phyloP scores from a whole-genome alignment of 1,140 invertebrate species.

The Vanessa atalanta region DNA sequence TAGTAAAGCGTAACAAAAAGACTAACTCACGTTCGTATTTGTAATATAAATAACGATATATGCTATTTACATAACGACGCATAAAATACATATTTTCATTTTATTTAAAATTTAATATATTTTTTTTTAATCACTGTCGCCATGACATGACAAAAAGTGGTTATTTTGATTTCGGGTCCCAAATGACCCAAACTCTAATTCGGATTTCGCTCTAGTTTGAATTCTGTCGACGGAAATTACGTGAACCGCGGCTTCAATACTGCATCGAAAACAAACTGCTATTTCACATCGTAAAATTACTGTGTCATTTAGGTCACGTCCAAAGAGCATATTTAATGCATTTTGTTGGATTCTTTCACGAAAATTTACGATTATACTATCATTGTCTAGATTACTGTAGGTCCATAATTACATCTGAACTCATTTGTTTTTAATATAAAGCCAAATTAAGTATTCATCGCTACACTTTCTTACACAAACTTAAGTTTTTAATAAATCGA shows the following conservation, averaged over 20 bases:
- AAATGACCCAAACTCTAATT: constrained; percentile 13
- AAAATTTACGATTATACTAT: not conserved
- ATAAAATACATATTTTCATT: no score
- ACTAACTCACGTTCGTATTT: no score
- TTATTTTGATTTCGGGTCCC: constrained; percentile 10
- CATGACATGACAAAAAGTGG: not conserved
- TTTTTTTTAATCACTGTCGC: not conserved
- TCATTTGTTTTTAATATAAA: no score
- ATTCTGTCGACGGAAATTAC: constrained; percentile 17
- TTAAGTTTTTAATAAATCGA: no score
- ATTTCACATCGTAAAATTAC: constrained; percentile 11
- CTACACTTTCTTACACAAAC: no score
- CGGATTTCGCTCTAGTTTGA: constrained; percentile 15
- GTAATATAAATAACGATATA: no score
- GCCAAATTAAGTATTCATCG: no score
- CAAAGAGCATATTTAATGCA: constrained; percentile 3
- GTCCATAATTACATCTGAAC: no score
- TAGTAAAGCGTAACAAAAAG: no score
- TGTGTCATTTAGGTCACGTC: constrained; percentile 8
- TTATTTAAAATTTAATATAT: no score
- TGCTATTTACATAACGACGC: no score
- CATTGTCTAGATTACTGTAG: no score
- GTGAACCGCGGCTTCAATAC: constrained; percentile 20
- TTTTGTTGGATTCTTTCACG: not conserved
- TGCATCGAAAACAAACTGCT: constrained; percentile 26